phyloP scores from a whole-genome alignment of 2,113 vertebrate genomes.

The Chascanopsetta lugubris region DNA sequence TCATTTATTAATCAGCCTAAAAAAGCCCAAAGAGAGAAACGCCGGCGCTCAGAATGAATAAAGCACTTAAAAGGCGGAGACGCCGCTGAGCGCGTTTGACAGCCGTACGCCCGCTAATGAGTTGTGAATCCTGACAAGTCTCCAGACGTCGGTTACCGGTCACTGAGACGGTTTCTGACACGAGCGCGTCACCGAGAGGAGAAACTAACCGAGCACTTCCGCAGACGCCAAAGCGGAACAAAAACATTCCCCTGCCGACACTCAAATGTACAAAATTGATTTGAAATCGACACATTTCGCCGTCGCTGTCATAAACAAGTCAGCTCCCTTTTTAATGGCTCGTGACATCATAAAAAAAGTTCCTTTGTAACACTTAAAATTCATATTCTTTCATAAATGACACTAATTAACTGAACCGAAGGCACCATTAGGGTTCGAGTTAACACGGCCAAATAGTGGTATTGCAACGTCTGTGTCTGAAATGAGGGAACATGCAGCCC shows the following conservation, averaged over 20 bases:
- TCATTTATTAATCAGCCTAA: slow-evolving; percentile 76
- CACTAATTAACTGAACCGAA: no score
- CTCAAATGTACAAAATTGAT: no score
- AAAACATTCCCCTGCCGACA: not conserved
- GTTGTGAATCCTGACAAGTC: slow-evolving; percentile 59
- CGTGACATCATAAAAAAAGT: no score
- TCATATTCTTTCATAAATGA: no score
- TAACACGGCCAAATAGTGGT: no score
- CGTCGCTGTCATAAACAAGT: slow-evolving; percentile 1
- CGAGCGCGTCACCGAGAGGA: slow-evolving; percentile 7
- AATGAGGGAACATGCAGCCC: no score
- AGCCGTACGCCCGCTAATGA: slow-evolving; percentile 51
- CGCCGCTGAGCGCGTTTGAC: slow-evolving; percentile 55
- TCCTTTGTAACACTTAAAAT: no score
- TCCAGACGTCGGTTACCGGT: slow-evolving; percentile 37
- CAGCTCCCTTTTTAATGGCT: no score
- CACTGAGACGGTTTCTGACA: slow-evolving; percentile 60
- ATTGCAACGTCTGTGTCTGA: no score
- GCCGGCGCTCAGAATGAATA: slow-evolving; percentile 56
- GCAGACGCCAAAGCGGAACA: not conserved
- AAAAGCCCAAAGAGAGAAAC: slow-evolving; percentile 71
- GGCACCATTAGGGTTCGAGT: no score
- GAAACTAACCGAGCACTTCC: slow-evolving; percentile 13
- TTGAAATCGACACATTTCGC: not conserved
- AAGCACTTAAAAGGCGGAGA: slow-evolving; percentile 69